Conservation (phyloP, 1,140 invertebrate genomes). For the Holcopasites calliopsidis region DNA sequence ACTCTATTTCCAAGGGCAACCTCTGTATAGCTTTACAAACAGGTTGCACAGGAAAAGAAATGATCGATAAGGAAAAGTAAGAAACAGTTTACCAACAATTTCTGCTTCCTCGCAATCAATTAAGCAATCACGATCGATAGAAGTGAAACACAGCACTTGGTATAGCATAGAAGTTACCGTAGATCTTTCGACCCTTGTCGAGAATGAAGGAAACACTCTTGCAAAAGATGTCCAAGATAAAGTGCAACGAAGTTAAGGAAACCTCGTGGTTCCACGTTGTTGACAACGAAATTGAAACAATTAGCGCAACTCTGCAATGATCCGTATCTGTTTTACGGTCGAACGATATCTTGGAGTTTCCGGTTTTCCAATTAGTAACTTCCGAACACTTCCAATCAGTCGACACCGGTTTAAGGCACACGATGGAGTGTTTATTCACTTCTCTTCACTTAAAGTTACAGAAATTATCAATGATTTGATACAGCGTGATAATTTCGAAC, state of each 20-base stretch:
- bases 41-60: too few relatives aligned
- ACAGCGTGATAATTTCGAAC: too few relatives aligned
- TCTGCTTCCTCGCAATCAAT: too few relatives aligned
- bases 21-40: too few relatives aligned
- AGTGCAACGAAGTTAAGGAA: neutral
- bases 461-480: too few relatives aligned
- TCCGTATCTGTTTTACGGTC: slow-evolving; percentile 24
- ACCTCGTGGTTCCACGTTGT: slow-evolving; percentile 33
- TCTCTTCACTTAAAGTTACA: too few relatives aligned
- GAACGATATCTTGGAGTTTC: slow-evolving; percentile 40
- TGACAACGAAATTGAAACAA: slow-evolving; percentile 47
- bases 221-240: neutral
- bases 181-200: neutral
- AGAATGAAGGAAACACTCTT: slow-evolving; percentile 1
- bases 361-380: slow-evolving; percentile 50
- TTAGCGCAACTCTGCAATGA: slow-evolving; percentile 6
- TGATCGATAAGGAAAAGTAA: too few relatives aligned
- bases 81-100: too few relatives aligned
- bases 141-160: too few relatives aligned
- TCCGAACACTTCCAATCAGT: slow-evolving; percentile 40
- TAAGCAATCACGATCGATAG: too few relatives aligned
- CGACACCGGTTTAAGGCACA: neutral
- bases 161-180: neutral
- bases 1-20: too few relatives aligned
- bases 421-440: too few relatives aligned